Conservation (phyloP, 2,797 vertebrate genomes). For the Manis pentadactyla region DNA sequence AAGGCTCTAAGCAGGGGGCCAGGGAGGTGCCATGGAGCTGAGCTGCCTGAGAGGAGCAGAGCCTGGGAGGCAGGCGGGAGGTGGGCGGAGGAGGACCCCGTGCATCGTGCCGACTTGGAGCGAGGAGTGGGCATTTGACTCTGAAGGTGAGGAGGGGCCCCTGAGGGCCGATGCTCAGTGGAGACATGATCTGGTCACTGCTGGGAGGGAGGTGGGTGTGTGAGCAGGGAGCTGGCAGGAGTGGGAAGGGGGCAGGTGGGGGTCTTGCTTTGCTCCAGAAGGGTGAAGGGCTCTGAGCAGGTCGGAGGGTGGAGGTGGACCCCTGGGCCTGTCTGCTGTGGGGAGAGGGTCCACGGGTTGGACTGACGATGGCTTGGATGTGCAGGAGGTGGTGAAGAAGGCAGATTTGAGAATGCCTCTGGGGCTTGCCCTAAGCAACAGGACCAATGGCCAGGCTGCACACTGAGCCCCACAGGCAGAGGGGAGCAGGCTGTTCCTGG, state of each 20-base stretch:
- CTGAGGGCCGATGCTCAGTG: not conserved
- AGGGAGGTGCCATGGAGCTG: not conserved
- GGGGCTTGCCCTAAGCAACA: not conserved
- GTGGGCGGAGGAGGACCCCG: fast-evolving
- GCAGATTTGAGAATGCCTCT: not conserved
- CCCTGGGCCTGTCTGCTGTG: fast-evolving
- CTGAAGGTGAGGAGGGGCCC: not conserved
- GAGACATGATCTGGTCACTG: not conserved
- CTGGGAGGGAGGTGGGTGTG: too few relatives aligned
- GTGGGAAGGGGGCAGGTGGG: not conserved
- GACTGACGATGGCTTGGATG: not conserved
- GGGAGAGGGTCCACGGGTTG: not conserved
- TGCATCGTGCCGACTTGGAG: too few relatives aligned
- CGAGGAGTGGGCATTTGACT: not conserved
- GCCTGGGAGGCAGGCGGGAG: not conserved
- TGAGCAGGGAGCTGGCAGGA: not conserved
- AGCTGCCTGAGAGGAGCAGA: not conserved
- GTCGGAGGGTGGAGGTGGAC: not conserved
- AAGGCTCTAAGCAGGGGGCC: not conserved
- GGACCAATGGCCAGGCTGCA: not conserved
- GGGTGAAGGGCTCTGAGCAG: not conserved
- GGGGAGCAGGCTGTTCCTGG: not conserved
- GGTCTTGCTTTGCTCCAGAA: not conserved
- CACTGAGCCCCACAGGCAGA: not conserved
- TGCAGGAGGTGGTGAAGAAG: not conserved